Evolutionary conservation across 1,140 invertebrate genomes (phyloP).

Genomic region (Heliconius eleuchia): DNA sequence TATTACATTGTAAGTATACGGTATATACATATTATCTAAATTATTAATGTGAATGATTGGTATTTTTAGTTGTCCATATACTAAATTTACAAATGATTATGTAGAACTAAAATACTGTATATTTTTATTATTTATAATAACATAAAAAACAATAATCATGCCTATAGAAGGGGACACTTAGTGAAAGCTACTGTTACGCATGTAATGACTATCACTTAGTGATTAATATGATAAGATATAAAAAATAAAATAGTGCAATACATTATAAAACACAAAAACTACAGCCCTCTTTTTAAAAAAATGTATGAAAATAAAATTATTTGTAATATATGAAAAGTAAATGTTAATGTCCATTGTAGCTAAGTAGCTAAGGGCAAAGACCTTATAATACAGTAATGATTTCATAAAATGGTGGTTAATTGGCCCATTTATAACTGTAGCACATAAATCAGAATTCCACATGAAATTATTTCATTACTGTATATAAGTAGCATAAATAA

Average conservation of each 20-base stretch:
- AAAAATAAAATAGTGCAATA: conserved; percentile 7
- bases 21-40: neutral
- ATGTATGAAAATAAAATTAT: neutral
- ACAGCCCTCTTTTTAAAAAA: neutral
- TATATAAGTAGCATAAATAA: neutral
- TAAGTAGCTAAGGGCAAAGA: conserved; percentile 36
- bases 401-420: conserved; percentile 39
- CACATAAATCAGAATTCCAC: conserved; percentile 5
- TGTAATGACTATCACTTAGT: conserved; percentile 5
- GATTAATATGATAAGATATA: conserved; percentile 17
- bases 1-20: neutral
- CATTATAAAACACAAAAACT: neutral
- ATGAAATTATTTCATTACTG: conserved; percentile 2
- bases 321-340: conserved; percentile 18
- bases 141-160: neutral
- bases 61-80: neutral
- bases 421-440: conserved; percentile 34
- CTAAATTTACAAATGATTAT: neutral
- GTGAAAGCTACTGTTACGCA: neutral
- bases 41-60: neutral
- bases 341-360: conserved; percentile 27
- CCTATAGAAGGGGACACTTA: neutral
- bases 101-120: no score
- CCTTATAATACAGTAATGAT: conserved; percentile 35
- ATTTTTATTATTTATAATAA: no score